Base-by-base conservation (phyloP, 2,888 invertebrate genomes). In the Dryadula phaetusa region DNA sequence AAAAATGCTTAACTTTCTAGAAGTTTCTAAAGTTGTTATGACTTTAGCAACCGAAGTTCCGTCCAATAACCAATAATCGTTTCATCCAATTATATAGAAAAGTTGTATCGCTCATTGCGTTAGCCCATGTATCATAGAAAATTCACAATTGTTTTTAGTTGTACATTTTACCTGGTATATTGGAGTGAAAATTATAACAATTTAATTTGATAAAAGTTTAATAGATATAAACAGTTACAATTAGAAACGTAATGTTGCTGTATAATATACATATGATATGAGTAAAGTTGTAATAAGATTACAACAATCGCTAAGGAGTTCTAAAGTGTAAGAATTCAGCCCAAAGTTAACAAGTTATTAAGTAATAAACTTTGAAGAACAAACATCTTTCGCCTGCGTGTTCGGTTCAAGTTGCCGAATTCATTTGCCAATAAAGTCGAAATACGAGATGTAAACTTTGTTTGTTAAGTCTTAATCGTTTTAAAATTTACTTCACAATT, bases 381-480 rank as follows among this genome's bases (percentile, higher is more conserved):
- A 86, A 87, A 86, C 86, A 88, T 88, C 84, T 87, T 85, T 84
- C 81, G 80, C 86, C 85, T 81, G 85, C 86, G 83, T 87, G 87
- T 84, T 84, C 78, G 82, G 84, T 84, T 86, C 84, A 89, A 90
- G 85, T 90, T 90, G 83, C 74, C 77, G 86, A 88, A 90, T 89
- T 89, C 88, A 89, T 90, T 90, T 87, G 87, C 86, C 88, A 88
- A 88, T 90, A 87, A 87, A 84, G 84, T 77, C 82, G 86, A 87
- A 88, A 90, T 85, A 88, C 86, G 88, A 85, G 87, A 86, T 87
- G 88, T 85, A 82, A 88, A 87, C 85, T 89, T 88, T 73, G 85
- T 87, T 89, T 88, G 87, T 88, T 87, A 88, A 86, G 88, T 88
- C 85, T 86, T 89, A 87, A 90, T 88, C 87, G 87, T 85, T 85